phyloP scores from a whole-genome alignment of 2,113 vertebrate species.

The Oceanites oceanicus region DNA sequence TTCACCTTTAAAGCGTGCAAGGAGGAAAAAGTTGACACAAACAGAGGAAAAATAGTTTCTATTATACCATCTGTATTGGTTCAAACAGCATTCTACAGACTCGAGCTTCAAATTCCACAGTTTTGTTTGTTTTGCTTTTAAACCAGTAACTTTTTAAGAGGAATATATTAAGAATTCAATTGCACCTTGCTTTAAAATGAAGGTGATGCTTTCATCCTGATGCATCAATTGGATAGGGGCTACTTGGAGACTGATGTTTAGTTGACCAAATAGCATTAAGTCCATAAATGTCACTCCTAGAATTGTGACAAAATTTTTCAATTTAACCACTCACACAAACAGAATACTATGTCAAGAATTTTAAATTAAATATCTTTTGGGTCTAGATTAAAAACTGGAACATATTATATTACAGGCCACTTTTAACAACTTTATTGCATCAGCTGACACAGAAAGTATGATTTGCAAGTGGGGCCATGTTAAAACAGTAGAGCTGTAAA shows the following conservation, averaged over 20 bases:
- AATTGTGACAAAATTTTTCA: background rate
- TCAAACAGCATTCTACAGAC: background rate
- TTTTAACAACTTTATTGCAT: background rate
- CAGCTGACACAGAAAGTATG: background rate
- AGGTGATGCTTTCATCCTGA: background rate
- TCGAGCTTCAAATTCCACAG: background rate
- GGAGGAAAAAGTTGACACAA: background rate
- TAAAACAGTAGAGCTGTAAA: background rate
- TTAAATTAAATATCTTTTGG: background rate
- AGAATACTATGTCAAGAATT: background rate
- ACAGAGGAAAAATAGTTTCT: background rate
- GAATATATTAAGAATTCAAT: background rate
- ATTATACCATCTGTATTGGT: background rate
- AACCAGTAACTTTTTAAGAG: background rate
- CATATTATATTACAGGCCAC: background rate
- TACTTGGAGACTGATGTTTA: background rate
- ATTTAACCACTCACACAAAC: background rate
- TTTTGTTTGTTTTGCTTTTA: background rate
- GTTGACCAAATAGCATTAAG: background rate
- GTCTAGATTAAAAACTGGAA: background rate
- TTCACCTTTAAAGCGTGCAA: background rate
- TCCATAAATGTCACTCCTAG: background rate
- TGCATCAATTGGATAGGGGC: background rate
- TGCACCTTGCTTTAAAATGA: background rate
- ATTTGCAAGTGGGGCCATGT: background rate